These are phyloP conservation scores for Octonoba sinensis DNA, from an alignment of 2,888 invertebrate species.

Conservation along the genomic window DNA sequence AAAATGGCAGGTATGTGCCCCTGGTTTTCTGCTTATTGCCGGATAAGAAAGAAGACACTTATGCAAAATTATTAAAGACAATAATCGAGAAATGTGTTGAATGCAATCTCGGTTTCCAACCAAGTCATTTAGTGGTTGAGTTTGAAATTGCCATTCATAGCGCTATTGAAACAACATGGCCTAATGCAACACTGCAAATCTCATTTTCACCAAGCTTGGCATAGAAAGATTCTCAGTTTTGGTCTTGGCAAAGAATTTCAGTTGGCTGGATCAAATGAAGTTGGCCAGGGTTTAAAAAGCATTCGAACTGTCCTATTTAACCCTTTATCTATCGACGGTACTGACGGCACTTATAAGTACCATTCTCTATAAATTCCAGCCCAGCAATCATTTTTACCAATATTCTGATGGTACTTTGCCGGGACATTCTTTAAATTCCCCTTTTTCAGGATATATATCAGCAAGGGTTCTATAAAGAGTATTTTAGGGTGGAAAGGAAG, in stretches of 20 bases:
- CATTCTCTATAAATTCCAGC: no score
- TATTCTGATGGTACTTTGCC: no score
- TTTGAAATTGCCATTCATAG: not conserved
- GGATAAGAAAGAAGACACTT: not conserved
- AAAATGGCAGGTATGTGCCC: slow-evolving; percentile 4
- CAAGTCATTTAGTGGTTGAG: not conserved
- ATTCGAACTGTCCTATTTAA: not conserved
- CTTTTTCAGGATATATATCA: no score
- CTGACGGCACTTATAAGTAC: no score
- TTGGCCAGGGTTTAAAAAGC: not conserved
- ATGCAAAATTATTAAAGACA: not conserved
- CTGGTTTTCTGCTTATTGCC: not conserved
- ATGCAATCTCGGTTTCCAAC: not conserved
- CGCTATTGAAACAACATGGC: not conserved
- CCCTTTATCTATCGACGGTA: no score
- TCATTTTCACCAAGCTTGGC: not conserved
- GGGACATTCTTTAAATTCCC: no score
- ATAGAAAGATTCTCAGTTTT: not conserved
- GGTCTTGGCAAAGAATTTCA: slow-evolving; percentile 3
- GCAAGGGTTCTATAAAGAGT: no score
- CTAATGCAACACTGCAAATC: not conserved
- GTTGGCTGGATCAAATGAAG: not conserved
- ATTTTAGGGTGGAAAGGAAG: no score
- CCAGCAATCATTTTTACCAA: no score
- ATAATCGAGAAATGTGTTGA: not conserved